Base-by-base conservation (phyloP, 1,140 invertebrate species). In the Antheraea mylitta region DNA sequence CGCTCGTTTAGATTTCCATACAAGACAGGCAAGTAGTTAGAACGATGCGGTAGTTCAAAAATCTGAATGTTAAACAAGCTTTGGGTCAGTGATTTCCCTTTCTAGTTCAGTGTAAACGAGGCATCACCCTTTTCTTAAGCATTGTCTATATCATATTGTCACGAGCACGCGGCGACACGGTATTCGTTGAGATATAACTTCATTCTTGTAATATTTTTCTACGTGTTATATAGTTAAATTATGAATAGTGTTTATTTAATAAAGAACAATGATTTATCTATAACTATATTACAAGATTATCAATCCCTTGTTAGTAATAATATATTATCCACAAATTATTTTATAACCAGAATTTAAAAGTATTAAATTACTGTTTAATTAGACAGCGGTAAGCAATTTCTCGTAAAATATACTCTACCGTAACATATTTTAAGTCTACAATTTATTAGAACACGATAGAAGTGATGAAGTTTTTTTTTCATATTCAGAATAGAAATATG, bases 121-220 rank as follows among this genome's bases (percentile, higher is more conserved):
- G 83, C 87, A 86, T 73, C 77, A 85, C 82, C 86, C 83, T 87
- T 90, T 85, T 84, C 81, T 81, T 87, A 86, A 77, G 84, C 76
- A 87, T 87, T 90, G 85, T 89, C 88, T 90, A 84, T 86, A 87
- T 90, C 83, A 90, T 82, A 88, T 87, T 90, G 88, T 90, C 88
- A 90, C 69, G 75, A 87, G 75, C 88, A 90, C 82, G 81, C 85
- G 88, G 85, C 85, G 84, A 81, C 83, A 77, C 83, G 84, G 85
- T 88, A 87, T 90, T 84, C 79, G 77, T 79, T 78, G 77, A 83
- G 78, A 85, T 87, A 89, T 88, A 84, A 84, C 81, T 87, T 86
- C 84, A 88, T 87, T 81, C 81, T 77, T 80, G 81, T 81, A 75
- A 83, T 86, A 87, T 85, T 84, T 85, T 73, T 79, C 69, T 72